Base-by-base conservation (phyloP, 1,140 invertebrate species). In the Drosophila kanapiae region DNA sequence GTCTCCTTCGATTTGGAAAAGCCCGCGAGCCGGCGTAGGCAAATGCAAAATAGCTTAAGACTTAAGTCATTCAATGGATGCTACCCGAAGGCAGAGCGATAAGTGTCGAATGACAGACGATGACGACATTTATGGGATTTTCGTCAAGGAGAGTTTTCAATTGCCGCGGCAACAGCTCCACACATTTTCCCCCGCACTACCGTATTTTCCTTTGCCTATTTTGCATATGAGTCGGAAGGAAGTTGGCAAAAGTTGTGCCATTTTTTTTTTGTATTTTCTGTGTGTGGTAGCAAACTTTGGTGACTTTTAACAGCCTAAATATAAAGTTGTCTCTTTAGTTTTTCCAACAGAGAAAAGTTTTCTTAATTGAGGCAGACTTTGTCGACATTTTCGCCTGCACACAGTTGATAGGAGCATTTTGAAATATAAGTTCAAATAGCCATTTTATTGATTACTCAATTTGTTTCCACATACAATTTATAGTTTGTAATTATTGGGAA, bases 41-140 rank as follows among this genome's bases (percentile, higher is more conserved):
- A 42, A 72, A 74, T 74, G 70, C 16, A 31, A 74, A 75, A 40
- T 33, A 61, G 47, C 68, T 61, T 42, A 45, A 58, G 54, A 33
- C 71, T 54, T 71, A 47, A 62, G 68, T 13, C 71, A 31, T 53
- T 72, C 16, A 61, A 40, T 74, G 11, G 18, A 45, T 72, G 69
- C 48, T 70, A 70, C 18, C 53, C 58, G 43, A 45, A 72, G 47
- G 37, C 65, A 69, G 43, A 69, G 43, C 27, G 23, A 33, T 65
- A 68, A 68, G 65, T 72, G 69, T 59, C 53, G 43, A 45, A 47
- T 71, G 49, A 69, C 61, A 69, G 61, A 65, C 29, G 65, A 69
- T 57, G 67, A 48, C 43, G 69, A 72, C 69, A 72, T 72, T 72
- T 72, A 72, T 72, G 67, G 42, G 53, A 48, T 68, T 70, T 70